A percentile compares a stretch with the other conserved stretches of the same genome.
Conservation (phyloP, 2,113 vertebrate genomes). For the Macquaria ambigua region DNA sequence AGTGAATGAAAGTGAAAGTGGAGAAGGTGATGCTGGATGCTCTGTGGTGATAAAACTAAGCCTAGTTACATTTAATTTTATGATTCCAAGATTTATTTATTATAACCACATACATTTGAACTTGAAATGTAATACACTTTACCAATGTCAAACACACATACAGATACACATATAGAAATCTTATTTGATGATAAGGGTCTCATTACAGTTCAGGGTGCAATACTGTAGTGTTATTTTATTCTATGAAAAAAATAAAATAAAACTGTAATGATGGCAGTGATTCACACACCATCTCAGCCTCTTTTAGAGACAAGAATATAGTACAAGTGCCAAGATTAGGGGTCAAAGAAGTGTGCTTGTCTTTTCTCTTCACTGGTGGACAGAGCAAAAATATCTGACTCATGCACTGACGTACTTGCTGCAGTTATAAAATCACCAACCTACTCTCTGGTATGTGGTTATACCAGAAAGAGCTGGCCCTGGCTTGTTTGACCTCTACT, state of each 20-base stretch:
- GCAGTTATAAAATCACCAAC: slow-evolving; percentile 23
- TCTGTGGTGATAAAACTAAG: not conserved
- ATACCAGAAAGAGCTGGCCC: slow-evolving; percentile 10
- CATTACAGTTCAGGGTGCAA: not conserved
- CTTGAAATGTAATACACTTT: no score
- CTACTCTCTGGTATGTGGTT: not conserved
- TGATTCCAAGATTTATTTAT: not conserved
- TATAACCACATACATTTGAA: not conserved
- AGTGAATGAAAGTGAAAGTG: not conserved
- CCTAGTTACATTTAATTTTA: not conserved
- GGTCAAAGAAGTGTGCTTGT: not conserved
- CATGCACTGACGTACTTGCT: not conserved
- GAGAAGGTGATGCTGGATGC: not conserved
- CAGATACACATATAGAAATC: no score
- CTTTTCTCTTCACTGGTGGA: slow-evolving; percentile 8
- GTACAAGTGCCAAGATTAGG: not conserved
- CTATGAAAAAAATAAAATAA: not conserved
- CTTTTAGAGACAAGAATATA: slow-evolving; percentile 3
- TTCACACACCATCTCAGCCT: not conserved
- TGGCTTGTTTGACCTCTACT: slow-evolving; percentile 5
- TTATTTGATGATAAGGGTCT: no score
- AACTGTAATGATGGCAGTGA: not conserved
- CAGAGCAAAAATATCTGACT: not conserved
- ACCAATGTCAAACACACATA: no score
- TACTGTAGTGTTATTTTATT: not conserved